Evolutionary conservation across 1,140 invertebrate species (phyloP).

Genomic region (Sycophila sp.): DNA sequence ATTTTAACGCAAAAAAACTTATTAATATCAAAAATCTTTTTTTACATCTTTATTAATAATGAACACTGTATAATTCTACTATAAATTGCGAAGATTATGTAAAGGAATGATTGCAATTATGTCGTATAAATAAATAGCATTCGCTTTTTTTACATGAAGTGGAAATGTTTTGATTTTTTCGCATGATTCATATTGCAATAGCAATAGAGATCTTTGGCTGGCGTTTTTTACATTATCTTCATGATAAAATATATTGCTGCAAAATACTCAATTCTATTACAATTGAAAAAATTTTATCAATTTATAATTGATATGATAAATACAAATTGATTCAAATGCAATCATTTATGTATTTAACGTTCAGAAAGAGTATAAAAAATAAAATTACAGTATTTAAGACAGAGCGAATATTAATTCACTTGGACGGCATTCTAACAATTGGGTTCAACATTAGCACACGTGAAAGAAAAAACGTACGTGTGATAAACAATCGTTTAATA

Average conservation of each 20-base stretch:
- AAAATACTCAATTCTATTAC: no score
- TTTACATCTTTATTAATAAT: background rate
- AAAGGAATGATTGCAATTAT: slow-evolving; percentile 3
- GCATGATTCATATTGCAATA: slow-evolving; percentile 15
- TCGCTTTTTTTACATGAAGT: slow-evolving; percentile 23
- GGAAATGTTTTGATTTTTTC: slow-evolving; percentile 16
- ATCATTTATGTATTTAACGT: background rate
- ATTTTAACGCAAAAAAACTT: slow-evolving; percentile 1
- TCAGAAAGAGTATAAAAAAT: slow-evolving; percentile 24
- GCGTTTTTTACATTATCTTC: background rate
- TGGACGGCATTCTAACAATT: slow-evolving; percentile 27
- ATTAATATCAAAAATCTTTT: slow-evolving; percentile 12
- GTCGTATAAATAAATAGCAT: slow-evolving; percentile 33
- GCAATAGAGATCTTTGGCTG: slow-evolving; percentile 28
- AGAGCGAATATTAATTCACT: slow-evolving; percentile 3
- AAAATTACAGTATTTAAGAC: slow-evolving; percentile 12
- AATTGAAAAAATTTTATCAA: slow-evolving; percentile 2
- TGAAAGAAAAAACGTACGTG: background rate
- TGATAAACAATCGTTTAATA: slow-evolving; percentile 5
- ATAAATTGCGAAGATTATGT: slow-evolving; percentile 15
- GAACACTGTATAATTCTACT: slow-evolving; percentile 3
- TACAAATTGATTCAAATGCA: no score
- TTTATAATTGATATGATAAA: background rate
- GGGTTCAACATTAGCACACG: slow-evolving; percentile 18
- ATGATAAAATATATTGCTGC: background rate